Evolutionary conservation across 2,888 invertebrate genomes (phyloP), one percentile per base, ranked within the genome.

Genomic region (Ptychoptera albimana): DNA sequence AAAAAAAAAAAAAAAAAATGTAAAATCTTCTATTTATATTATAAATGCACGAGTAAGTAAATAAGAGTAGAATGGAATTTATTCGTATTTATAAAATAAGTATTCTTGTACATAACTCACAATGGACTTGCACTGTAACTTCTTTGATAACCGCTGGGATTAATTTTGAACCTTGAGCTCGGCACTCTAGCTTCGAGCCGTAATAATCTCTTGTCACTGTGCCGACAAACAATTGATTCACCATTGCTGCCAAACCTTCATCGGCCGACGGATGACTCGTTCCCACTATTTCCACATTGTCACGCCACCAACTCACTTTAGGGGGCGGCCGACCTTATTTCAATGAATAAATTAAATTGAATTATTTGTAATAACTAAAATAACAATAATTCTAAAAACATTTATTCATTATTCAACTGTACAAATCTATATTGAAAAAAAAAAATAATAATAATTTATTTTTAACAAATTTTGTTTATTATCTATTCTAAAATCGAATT

Each of bases 291-390:
- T 85, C 70, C 46, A 78, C 73, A 23, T 76, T 76, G 46, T 82
- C 82, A 50, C 75, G 73, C 79, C 83, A 87, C 89, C 89, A 89
- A 12, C 79, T 81, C 10, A 89, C 78, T 50, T 77, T 74, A 23
- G 89, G 89, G 37, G 75, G 72, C 1, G 91, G 89, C 50, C 78
- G 80, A 46, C 89, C 88, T 89, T 58, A 43, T 2, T 37, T 12
- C 39, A 35, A 42, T 15, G 9, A 40, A 13, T 14, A 37, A 42
- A 42, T 30, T 37, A 36, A 16, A 14, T 39, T 41, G 35, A 32
- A 16, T 16, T 15, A 10, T 37, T 14, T 36, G 42, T 23, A 36
- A 38, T 31, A 8, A 31, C 46, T 30, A 41, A 8, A 37, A 37
- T 41, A 31, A 8, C 31, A 31, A 2, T 42, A 14, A 32, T 10